Conservation (phyloP, 2,113 vertebrate species). For the Centrocercus urophasianus region DNA sequence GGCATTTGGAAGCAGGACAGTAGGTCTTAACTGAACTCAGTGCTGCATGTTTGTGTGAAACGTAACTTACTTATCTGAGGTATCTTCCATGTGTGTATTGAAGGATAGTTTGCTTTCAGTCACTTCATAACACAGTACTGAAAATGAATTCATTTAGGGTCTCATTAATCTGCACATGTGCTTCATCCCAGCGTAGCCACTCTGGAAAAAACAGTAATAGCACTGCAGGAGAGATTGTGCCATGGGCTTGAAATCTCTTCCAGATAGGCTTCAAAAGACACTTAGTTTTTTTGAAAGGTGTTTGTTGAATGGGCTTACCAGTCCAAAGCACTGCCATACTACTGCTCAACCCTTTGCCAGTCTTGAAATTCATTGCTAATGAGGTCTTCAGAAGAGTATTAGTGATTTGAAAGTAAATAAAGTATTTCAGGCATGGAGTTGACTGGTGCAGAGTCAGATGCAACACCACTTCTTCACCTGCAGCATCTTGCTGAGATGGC, state of each 20-base stretch:
- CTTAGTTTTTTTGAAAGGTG: neutral
- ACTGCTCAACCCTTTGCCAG: neutral
- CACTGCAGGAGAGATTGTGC: neutral
- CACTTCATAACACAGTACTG: neutral
- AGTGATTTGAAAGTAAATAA: neutral
- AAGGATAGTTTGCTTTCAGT: neutral
- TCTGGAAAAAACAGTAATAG: neutral
- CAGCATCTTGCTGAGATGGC: neutral
- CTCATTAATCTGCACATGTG: neutral
- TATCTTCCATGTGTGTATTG: neutral
- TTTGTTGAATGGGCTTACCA: neutral
- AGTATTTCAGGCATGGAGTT: accelerated
- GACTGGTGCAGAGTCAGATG: neutral
- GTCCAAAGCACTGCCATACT: neutral
- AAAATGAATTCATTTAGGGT: neutral
- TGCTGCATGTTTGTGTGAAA: neutral
- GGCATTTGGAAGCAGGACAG: accelerated
- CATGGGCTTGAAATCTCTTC: neutral
- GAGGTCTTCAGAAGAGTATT: neutral
- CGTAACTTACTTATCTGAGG: neutral
- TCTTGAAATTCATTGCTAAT: neutral
- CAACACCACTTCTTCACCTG: neutral
- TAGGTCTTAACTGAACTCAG: neutral
- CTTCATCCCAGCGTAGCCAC: neutral
- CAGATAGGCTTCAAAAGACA: neutral